A percentile compares a stretch with the other conserved stretches of the same genome.
phyloP scores from a whole-genome alignment of 2,113 vertebrate genomes.

The Accipiter virgatus region DNA sequence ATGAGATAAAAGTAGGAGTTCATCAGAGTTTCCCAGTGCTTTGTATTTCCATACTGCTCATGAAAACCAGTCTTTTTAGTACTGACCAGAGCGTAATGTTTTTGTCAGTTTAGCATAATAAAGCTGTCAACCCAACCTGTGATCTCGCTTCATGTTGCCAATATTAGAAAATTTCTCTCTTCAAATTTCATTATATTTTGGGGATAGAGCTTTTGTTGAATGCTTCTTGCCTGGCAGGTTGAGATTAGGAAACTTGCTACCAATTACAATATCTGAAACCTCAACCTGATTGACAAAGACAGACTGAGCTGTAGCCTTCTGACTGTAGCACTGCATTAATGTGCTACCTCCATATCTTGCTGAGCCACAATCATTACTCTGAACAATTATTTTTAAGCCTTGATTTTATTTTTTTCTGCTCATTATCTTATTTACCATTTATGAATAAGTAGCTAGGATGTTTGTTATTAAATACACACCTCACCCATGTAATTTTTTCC shows the following conservation, averaged over 20 bases:
- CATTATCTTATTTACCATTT: not conserved
- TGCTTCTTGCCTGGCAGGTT: conserved; percentile 46
- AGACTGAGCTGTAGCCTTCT: not conserved
- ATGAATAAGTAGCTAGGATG: not conserved
- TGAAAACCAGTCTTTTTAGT: not conserved
- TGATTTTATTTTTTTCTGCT: not conserved
- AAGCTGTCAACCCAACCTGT: conserved; percentile 50
- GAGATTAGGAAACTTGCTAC: conserved; percentile 63
- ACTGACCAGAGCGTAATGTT: conserved; percentile 18
- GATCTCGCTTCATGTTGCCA: not conserved
- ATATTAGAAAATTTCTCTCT: not conserved
- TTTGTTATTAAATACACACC: not conserved
- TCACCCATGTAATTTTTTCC: not conserved
- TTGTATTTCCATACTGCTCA: conserved; percentile 9
- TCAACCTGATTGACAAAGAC: conserved; percentile 6
- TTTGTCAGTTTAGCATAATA: conserved; percentile 43
- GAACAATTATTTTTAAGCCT: not conserved
- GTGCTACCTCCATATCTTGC: not conserved
- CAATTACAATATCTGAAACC: conserved; percentile 43
- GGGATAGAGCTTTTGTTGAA: conserved; percentile 33
- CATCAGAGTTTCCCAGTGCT: conserved; percentile 9
- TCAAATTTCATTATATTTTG: conserved; percentile 14
- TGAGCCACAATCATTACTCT: not conserved
- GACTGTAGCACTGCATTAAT: not conserved
- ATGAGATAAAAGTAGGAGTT: conserved; percentile 54